A percentile compares a stretch with the other conserved stretches of the same genome.
Evolutionary conservation across 2,888 invertebrate genomes (phyloP).

Genomic region (Yponomeuta sedellus): DNA sequence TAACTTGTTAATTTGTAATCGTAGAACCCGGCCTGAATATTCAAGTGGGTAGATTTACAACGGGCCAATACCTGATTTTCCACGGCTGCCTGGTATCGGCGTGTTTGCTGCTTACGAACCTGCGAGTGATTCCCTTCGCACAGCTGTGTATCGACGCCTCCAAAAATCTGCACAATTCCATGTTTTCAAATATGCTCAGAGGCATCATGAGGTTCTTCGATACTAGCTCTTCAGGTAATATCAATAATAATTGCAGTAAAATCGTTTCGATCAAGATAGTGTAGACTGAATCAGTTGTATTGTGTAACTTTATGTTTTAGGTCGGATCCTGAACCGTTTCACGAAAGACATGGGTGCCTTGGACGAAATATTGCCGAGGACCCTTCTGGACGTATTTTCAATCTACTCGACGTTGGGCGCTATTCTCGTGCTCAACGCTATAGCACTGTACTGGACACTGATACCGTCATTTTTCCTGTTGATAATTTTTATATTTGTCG

Average conservation of each 20-base stretch:
- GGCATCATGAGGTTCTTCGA: conserved; percentile 84
- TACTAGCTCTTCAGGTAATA: conserved; percentile 82
- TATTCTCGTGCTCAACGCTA: conserved; percentile 78
- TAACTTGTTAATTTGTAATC: too few species aligned
- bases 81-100: conserved; percentile 74
- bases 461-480: conserved; percentile 76
- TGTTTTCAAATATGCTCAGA: conserved; percentile 78
- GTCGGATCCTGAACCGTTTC: conserved; percentile 85
- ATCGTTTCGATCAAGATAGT: neutral
- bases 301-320: conserved; percentile 40
- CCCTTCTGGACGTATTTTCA: conserved; percentile 80
- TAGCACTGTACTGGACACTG: conserved; percentile 77
- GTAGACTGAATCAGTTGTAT: neutral
- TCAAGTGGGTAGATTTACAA: conserved; percentile 58
- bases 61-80: conserved; percentile 75
- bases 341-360: conserved; percentile 90
- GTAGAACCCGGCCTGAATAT: conserved; percentile 51
- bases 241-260: too few species aligned
- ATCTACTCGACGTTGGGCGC: conserved; percentile 68
- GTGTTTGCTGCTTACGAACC: conserved; percentile 74
- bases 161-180: conserved; percentile 80
- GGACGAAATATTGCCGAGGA: conserved; percentile 85
- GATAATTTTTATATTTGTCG: conserved; percentile 74
- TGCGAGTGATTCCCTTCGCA: conserved; percentile 80
- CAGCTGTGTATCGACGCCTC: conserved; percentile 79